Base-by-base conservation (phyloP, 2,113 vertebrate genomes). In the Sapayoa aenigma region DNA sequence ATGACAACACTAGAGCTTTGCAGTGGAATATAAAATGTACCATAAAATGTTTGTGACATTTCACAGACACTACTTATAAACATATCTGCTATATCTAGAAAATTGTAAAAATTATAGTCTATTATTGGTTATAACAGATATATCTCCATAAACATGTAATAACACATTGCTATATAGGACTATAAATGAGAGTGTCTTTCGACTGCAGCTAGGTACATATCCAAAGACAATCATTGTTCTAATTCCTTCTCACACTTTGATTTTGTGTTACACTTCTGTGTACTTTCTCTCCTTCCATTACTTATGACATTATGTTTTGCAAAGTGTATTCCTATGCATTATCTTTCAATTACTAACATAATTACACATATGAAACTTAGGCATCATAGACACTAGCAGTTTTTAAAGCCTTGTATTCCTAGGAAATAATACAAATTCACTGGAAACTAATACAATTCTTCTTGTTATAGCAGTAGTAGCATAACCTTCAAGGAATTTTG, bases 1-100 rank as follows among this genome's bases (percentile, higher is more conserved):
- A 96, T 95, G 95, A 97, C 96, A 97, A 94, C 85, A 96, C 55
- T 35, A 76, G 83, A 66, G 8, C 88, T 97, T 95, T 96, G 63
- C 60, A 93, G 42, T 89, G 88, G 84, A 95, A 95, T 89, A 83
- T 74, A 90, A 87, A 97, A 81, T 84, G 37, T 22, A 84, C 65
- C 80, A 85, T 87, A 95, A 96, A 97, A 93, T 81, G 46, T 44
- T 89, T 95, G 16, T 96, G 93, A 90, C 85, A 71, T 90, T 84
- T 91, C 44, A 0, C 77, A 92, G 80, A 87, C 65, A 60, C 19
- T 82, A 42, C 58, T 94, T 87, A 86, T 65, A 81, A 93, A 15
- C 27, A 5, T 80, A 86, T 83, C 58, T 94, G 42, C 23, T 88
- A 3, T 41, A 60, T 88, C 55, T 60, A 60, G 47, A 93, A 78